A percentile compares a stretch with the other conserved stretches of the same genome.
These are phyloP conservation scores for Drosophila acutilabella DNA, from an alignment of 2,888 invertebrate species.

Conservation along the genomic window DNA sequence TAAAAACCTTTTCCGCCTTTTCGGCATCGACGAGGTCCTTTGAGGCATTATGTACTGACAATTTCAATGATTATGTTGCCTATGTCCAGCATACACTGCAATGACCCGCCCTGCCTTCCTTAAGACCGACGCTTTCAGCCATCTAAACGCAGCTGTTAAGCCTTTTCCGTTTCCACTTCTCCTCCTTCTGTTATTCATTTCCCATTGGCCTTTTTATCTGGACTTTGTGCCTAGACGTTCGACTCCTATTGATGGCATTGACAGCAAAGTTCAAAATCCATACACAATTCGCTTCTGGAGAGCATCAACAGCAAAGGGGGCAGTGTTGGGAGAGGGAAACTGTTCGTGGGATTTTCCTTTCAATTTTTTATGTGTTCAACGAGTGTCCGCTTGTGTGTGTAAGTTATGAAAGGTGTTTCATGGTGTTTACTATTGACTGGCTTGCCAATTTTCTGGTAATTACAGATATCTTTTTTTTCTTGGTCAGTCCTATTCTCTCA, in stretches of 20 bases:
- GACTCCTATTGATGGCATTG: conserved; percentile 70
- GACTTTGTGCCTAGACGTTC: conserved; percentile 63
- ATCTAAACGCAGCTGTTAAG: conserved; percentile 78
- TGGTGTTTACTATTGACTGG: conserved; percentile 47
- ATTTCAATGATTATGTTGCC: conserved; percentile 79
- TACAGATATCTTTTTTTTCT: conserved; percentile 43
- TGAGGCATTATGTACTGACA: conserved; percentile 80
- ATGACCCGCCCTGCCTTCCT: background rate
- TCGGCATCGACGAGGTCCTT: conserved; percentile 65
- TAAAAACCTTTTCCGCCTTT: conserved; percentile 76
- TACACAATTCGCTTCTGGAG: conserved; percentile 43
- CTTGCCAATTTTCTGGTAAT: conserved; percentile 72
- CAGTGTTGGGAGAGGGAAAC: conserved; percentile 41
- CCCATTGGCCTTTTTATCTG: conserved; percentile 67
- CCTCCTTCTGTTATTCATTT: conserved; percentile 54
- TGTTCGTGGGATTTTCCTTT: conserved; percentile 68
- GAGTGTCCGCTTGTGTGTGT: conserved; percentile 8
- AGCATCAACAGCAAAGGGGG: conserved; percentile 34
- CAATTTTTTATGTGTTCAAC: conserved; percentile 52
- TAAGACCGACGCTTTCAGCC: conserved; percentile 42
- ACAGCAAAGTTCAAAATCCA: conserved; percentile 49
- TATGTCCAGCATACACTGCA: conserved; percentile 56
- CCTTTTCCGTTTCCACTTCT: conserved; percentile 50
- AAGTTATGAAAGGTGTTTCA: conserved; percentile 36
- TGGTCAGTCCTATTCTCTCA: no score